Percentiles rank a stretch among this genome's conserved stretches.
phyloP scores from a whole-genome alignment of 2,113 vertebrate species.

The Microtus pennsylvanicus region DNA sequence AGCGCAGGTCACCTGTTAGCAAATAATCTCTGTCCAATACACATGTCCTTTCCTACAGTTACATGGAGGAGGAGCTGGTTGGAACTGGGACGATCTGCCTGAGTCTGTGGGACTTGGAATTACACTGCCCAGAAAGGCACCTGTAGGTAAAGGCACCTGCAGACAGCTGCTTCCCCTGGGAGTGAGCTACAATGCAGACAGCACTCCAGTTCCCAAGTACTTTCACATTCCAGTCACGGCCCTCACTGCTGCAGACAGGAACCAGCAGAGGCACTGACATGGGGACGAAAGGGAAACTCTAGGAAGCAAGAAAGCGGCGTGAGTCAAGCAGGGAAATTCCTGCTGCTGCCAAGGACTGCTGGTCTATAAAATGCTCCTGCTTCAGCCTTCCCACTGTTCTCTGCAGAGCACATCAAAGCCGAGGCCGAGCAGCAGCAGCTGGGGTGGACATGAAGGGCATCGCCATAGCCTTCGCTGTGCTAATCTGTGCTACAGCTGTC shows the following conservation, averaged over 20 bases:
- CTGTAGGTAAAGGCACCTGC: slow-evolving; percentile 38
- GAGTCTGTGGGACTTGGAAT: background rate
- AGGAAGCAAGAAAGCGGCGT: slow-evolving; percentile 50
- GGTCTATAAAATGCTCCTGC: slow-evolving; percentile 41
- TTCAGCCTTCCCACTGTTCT: slow-evolving; percentile 22
- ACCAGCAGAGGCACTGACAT: background rate
- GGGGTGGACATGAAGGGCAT: slow-evolving; percentile 45
- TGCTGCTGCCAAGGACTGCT: background rate
- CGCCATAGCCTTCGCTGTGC: slow-evolving; percentile 27
- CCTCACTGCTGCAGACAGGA: background rate
- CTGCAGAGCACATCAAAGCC: background rate
- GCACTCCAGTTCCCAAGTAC: background rate
- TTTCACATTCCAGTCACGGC: slow-evolving; percentile 50
- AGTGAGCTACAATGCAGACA: background rate
- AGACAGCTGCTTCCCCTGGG: background rate
- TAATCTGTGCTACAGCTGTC: slow-evolving; percentile 19
- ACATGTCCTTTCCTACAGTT: slow-evolving; percentile 3
- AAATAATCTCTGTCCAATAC: background rate
- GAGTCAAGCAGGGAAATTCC: slow-evolving; percentile 77
- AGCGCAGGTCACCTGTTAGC: slow-evolving; percentile 37
- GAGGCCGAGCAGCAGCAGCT: background rate
- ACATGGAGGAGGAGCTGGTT: background rate
- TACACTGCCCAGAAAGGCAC: background rate
- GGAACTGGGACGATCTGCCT: background rate
- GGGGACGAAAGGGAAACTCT: slow-evolving; percentile 65